Evolutionary conservation across 1,140 invertebrate genomes (phyloP).

Genomic region (Cotesia glomerata): DNA sequence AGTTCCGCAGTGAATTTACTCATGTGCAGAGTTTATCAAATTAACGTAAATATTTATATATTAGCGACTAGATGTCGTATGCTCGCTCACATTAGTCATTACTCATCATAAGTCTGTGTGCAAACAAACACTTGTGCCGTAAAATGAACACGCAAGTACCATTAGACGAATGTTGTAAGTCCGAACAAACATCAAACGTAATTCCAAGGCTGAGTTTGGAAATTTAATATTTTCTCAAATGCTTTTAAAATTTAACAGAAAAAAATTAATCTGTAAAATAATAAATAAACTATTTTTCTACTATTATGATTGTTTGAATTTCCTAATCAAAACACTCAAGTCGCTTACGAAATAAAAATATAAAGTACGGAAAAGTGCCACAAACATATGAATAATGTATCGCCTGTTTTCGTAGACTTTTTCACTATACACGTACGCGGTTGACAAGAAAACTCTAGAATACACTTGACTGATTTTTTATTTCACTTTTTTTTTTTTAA

Average conservation of each 20-base stretch:
- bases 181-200: conserved; percentile 12
- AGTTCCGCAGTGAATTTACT: no score
- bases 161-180: conserved; percentile 6
- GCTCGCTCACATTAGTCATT: no score
- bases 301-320: conserved; percentile 31
- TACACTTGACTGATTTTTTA: not conserved
- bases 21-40: no score
- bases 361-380: conserved; percentile 32
- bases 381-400: conserved; percentile 38
- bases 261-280: no score
- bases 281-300: no score
- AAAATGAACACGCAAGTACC: no score
- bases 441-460: not conserved
- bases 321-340: conserved; percentile 40
- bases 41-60: no score
- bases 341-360: conserved; percentile 24
- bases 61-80: no score
- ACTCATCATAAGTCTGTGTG: not conserved
- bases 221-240: no score
- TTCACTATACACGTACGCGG: not conserved
- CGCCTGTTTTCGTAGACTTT: conserved; percentile 26
- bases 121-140: conserved; percentile 7
- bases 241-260: no score
- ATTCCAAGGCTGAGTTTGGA: no score
- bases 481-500: not conserved